These are phyloP conservation scores for Scaptomyza montana DNA, from an alignment of 1,140 invertebrate genomes.

Conservation along the genomic window DNA sequence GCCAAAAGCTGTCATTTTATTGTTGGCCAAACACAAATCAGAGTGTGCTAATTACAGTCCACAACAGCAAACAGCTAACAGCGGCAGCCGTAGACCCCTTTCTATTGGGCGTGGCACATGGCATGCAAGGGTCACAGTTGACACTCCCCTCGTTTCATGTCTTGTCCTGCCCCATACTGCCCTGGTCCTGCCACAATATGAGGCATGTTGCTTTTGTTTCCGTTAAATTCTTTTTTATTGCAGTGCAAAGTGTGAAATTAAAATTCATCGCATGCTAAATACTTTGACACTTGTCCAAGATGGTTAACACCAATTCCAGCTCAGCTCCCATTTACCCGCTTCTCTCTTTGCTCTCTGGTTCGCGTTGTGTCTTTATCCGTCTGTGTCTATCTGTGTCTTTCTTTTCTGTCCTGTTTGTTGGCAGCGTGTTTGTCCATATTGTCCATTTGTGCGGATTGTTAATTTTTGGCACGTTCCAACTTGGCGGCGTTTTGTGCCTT, in stretches of 20 bases:
- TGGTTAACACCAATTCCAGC: constrained; percentile 27
- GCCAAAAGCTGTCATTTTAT: constrained; percentile 78
- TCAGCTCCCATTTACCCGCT: not conserved
- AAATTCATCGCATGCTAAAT: constrained; percentile 75
- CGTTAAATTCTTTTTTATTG: constrained; percentile 67
- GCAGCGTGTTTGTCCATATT: too few species aligned
- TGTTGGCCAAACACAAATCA: constrained; percentile 82
- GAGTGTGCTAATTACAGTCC: constrained; percentile 78
- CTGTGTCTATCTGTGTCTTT: too few species aligned
- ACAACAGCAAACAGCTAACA: constrained; percentile 35
- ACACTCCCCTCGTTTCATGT: too few species aligned
- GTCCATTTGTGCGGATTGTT: constrained; percentile 54
- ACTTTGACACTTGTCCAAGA: constrained; percentile 42
- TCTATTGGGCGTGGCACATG: constrained; percentile 40
- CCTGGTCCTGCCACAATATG: constrained; percentile 10
- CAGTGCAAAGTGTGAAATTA: constrained; percentile 78
- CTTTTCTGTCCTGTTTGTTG: too few species aligned
- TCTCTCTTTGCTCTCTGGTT: too few species aligned
- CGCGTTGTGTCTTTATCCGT: constrained; percentile 16
- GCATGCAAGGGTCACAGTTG: constrained; percentile 48
- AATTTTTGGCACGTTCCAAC: constrained; percentile 71
- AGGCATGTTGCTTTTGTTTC: constrained; percentile 26
- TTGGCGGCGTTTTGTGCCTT: constrained; percentile 41
- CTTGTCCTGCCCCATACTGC: not conserved
- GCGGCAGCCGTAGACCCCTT: not conserved